A percentile compares a stretch with the other conserved stretches of the same genome.
Evolutionary conservation across 2,888 invertebrate genomes (phyloP).

Genomic region (Dasypogon diadema): DNA sequence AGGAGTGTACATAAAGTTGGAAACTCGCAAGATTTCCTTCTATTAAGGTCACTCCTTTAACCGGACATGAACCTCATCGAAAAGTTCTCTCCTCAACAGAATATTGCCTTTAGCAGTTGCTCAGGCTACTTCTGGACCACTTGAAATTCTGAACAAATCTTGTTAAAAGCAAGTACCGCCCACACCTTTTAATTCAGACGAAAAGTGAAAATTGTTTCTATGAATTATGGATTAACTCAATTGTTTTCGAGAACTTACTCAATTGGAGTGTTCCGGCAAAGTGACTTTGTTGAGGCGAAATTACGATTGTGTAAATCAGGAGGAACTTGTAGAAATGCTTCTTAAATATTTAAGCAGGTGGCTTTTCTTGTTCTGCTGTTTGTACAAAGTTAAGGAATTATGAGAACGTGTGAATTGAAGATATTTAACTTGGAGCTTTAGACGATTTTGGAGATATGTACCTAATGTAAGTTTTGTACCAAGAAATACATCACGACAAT

Average conservation of each 20-base stretch:
- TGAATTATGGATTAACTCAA: conserved; percentile 51
- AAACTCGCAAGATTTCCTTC: conserved; percentile 32
- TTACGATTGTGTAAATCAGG: conserved; percentile 36
- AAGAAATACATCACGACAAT: too few species aligned
- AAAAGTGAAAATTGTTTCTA: conserved; percentile 50
- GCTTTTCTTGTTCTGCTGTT: not conserved
- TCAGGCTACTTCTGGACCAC: conserved; percentile 37
- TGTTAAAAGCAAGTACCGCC: conserved; percentile 35
- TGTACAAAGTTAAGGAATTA: conserved; percentile 22
- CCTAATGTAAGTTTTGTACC: too few species aligned
- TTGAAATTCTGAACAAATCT: conserved; percentile 49
- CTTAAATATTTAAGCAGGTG: not conserved
- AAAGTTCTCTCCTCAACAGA: conserved; percentile 22
- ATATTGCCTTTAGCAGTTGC: conserved; percentile 12
- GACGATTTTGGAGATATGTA: too few species aligned
- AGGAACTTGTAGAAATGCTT: not conserved
- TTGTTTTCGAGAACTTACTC: conserved; percentile 44
- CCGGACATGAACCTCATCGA: conserved; percentile 11
- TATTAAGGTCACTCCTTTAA: conserved; percentile 35
- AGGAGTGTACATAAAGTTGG: conserved; percentile 17
- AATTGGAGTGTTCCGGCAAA: conserved; percentile 11
- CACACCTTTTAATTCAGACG: conserved; percentile 34
- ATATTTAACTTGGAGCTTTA: conserved; percentile 16
- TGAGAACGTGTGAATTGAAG: not conserved
- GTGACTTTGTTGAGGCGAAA: conserved; percentile 11